Base-by-base conservation (phyloP, 2,113 vertebrate genomes). In the Vulpes ferrilata region DNA sequence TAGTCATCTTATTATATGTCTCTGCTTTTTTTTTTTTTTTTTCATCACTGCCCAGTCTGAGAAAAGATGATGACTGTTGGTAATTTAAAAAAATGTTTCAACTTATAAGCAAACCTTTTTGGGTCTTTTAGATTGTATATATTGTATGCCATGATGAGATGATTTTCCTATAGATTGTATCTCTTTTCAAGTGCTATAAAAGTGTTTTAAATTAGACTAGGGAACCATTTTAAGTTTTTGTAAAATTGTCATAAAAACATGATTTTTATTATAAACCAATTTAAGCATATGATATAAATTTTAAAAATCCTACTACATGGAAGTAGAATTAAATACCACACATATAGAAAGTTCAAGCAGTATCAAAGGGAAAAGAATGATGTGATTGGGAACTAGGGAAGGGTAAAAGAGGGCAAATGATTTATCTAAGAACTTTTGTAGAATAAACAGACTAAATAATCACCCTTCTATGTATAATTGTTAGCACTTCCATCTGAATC, bases 141-240 rank as follows among this genome's bases (percentile, higher is more conserved):
- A 12, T 59, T 87, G 4, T 90, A 27, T 55, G 48, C 1, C 10
- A n/a, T 32, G 11, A 80, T 48, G 13, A 94, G 1, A 19, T 86
- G 38, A 90, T 92, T 88, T 73, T 85, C 74, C 11, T 96, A 32
- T 53, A 86, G 38, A 69, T 53, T 90, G 0, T 80, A 16, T 87
- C 16, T 88, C 17, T 88, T 85, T 90, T 94, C 51, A 85, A 73
- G 5, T 84, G 9, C 83, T 94, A 65, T 15, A 69, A 84, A 89
- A 80, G 0, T 32, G 4, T 82, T 93, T 96, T 78, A 90, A 95
- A 85, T 95, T 88, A 91, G 32, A 90, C 2, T 19, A 89, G 86
- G 19, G 22, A 43, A 43, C 19, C 64, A 67, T 71, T 94, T 96
- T 90, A 11, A 62, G 32, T 67, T 88, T 91, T 79, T 25, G 3